Evolutionary conservation across 2,113 vertebrate species (phyloP).

Genomic region (Cepphus grylle): DNA sequence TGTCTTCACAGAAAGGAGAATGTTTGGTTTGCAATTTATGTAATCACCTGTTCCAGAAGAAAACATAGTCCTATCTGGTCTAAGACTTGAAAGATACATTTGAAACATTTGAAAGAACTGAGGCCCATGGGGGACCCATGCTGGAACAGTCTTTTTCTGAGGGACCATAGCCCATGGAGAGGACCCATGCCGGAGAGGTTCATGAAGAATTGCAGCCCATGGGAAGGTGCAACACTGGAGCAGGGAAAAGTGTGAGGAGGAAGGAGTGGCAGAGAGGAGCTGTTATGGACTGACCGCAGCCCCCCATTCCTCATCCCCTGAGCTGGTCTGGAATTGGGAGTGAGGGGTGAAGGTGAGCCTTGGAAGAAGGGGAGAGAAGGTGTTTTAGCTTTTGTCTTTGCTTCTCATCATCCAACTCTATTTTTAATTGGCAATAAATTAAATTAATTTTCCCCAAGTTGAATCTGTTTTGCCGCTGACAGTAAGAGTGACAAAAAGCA

Average conservation of each 20-base stretch:
- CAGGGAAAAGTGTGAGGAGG: neutral
- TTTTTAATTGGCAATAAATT: neutral
- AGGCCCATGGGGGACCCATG: accelerated
- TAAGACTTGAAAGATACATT: neutral
- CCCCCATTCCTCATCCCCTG: neutral
- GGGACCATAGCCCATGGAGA: neutral
- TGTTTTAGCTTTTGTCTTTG: neutral
- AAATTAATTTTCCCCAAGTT: neutral
- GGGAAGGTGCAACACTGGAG: neutral
- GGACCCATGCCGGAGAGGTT: neutral
- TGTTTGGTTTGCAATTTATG: neutral
- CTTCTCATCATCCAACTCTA: neutral
- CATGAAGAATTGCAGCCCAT: neutral
- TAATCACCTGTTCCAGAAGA: neutral
- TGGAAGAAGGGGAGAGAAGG: neutral
- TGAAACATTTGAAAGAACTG: neutral
- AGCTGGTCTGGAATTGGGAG: accelerated
- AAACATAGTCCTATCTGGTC: neutral
- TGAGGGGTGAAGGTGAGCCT: neutral
- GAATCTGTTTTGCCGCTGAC: neutral
- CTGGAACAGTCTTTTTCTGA: neutral
- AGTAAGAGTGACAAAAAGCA: neutral
- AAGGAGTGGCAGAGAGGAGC: accelerated
- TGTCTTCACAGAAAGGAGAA: neutral
- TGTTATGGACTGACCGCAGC: neutral